phyloP scores from a whole-genome alignment of 1,140 invertebrate genomes.

The Penaeus japonicus region DNA sequence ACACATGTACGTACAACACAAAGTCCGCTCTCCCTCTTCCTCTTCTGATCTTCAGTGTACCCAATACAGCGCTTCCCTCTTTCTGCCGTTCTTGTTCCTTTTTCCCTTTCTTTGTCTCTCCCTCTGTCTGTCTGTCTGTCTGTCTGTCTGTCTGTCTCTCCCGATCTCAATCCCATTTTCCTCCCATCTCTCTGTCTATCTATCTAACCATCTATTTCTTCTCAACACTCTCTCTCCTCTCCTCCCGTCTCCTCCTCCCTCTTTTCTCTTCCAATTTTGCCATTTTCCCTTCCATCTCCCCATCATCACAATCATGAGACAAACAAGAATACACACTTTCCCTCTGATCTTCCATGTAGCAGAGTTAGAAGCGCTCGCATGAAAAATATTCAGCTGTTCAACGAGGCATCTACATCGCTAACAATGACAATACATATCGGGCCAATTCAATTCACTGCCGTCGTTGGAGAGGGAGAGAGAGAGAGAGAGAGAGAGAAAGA shows the following conservation, averaged over 20 bases:
- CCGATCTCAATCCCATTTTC: too few relatives aligned
- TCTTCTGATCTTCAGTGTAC: too few relatives aligned
- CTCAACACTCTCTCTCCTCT: neutral
- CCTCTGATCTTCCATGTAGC: neutral
- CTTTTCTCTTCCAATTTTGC: neutral
- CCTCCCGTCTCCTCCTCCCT: neutral
- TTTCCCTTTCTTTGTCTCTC: too few relatives aligned
- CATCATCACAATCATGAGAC: too few relatives aligned
- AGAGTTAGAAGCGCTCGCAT: neutral
- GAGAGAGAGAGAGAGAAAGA: neutral
- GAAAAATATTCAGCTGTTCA: slow-evolving; percentile 32
- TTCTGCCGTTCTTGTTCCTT: too few relatives aligned
- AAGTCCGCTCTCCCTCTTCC: too few relatives aligned
- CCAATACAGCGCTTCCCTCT: too few relatives aligned
- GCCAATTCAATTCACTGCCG: slow-evolving; percentile 32
- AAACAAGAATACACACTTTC: neutral
- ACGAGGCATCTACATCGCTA: slow-evolving; percentile 22
- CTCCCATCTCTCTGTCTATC: too few relatives aligned
- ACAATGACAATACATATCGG: slow-evolving; percentile 39
- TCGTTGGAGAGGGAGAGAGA: neutral
- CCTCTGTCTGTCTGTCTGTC: too few relatives aligned
- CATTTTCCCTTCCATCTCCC: neutral
- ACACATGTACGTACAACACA: too few relatives aligned
- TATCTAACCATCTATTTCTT: too few relatives aligned
- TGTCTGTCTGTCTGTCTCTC: too few relatives aligned